Evolutionary conservation across 2,888 invertebrate species (phyloP), one percentile per base, ranked within the genome.

Genomic region (Netelia inedita): DNA sequence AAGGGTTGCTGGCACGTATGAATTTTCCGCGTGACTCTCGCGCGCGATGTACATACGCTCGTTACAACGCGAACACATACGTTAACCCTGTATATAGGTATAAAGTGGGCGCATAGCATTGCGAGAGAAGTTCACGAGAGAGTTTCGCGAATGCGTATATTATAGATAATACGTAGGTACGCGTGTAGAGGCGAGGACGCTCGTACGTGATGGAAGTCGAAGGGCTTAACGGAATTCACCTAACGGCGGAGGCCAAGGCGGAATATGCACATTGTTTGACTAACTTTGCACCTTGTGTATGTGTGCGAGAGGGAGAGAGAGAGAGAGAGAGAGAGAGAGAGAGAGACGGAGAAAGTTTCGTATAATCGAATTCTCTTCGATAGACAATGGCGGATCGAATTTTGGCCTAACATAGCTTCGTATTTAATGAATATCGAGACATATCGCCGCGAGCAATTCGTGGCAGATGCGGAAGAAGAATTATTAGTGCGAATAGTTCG

Each of bases 111-210:
- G 19, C 19, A 46, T n/a, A 71, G 68, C 63, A 78, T 83, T 59
- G 59, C 35, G 35, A 35, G 35, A 55, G 72, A 80, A 81, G 83
- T 85, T 81, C 72, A 65, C 55, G 84, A 71, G 72, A 71, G 72
- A 85, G 85, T 85, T 86, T 86, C 86, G 72, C 79, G 85, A 87
- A 87, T 86, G 85, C 85, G 85, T 76, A 73, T 66, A 85, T 84
- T 84, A 86, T 86, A 86, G 88, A 88, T 86, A 88, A 87, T 83
- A 82, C 74, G 81, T 74, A 82, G 72, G 81, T 74, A 75, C 50
- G 72, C 65, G 69, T 68, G 82, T 78, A 81, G 35, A 35, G 76
- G 59, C 35, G 61, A 50, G 35, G 78, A 81, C 59, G 81, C 78
- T 79, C 65, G 84, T 84, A 85, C 84, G 84, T 81, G 84, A 72